Percentiles rank a stretch among this genome's conserved stretches.
phyloP scores from a whole-genome alignment of 2,888 invertebrate genomes.

The Taenaris catops region DNA sequence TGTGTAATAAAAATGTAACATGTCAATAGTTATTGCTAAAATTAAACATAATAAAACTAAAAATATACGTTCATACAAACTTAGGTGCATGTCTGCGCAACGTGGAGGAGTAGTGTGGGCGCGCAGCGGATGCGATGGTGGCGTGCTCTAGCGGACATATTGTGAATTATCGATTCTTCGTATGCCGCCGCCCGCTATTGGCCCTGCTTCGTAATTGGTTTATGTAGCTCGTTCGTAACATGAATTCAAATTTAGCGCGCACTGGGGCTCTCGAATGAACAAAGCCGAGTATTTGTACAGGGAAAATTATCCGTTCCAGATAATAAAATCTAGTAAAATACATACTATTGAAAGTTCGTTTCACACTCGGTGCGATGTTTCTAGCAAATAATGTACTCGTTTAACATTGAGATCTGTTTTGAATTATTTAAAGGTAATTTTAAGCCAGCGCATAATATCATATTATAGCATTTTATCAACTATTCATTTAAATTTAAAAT shows the following conservation, averaged over 20 bases:
- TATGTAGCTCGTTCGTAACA: constrained; percentile 71
- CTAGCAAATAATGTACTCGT: constrained; percentile 22
- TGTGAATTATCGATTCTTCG: constrained; percentile 77
- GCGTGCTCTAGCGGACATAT: constrained; percentile 77
- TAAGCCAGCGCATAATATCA: no score
- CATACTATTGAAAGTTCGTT: constrained; percentile 51
- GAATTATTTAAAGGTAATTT: no score
- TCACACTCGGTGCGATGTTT: constrained; percentile 33
- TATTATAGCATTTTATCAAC: no score
- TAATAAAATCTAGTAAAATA: constrained; percentile 61
- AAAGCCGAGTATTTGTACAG: constrained; percentile 52
- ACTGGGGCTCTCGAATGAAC: constrained; percentile 52
- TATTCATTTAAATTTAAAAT: no score
- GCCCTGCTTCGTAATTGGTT: constrained; percentile 71
- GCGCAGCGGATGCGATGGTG: constrained; percentile 60
- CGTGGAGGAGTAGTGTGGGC: constrained; percentile 72
- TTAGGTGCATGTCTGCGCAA: constrained; percentile 59
- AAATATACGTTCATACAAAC: constrained; percentile 59
- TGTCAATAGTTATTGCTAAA: no score
- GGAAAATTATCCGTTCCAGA: constrained; percentile 58
- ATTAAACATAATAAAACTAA: no score
- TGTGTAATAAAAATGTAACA: no score
- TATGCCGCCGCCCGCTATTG: constrained; percentile 61
- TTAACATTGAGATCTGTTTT: not conserved
- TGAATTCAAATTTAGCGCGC: constrained; percentile 78